Evolutionary conservation across 1,140 invertebrate species (phyloP).

Genomic region (Polypedilum pembai): DNA sequence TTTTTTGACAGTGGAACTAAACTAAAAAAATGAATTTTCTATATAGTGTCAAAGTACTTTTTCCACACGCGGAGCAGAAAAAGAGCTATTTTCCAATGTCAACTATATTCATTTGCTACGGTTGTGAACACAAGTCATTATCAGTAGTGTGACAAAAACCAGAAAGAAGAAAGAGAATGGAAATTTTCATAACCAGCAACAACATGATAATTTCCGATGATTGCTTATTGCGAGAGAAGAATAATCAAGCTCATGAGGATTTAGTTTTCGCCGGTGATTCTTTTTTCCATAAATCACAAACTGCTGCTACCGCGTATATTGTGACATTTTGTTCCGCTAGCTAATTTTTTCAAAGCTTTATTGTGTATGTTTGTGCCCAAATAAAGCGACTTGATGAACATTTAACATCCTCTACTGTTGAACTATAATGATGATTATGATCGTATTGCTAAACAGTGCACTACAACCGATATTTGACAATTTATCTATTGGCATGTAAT

Average conservation of each 20-base stretch:
- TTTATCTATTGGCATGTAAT: no score
- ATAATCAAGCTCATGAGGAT: no score
- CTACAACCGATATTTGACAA: not conserved
- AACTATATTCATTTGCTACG: not conserved
- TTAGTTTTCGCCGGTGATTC: not conserved
- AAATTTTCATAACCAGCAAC: not conserved
- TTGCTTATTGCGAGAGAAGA: no score
- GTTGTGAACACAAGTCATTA: not conserved
- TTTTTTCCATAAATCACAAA: slow-evolving; percentile 11
- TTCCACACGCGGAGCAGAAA: slow-evolving; percentile 26
- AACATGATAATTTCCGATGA: not conserved
- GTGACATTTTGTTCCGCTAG: not conserved
- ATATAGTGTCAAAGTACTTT: not conserved
- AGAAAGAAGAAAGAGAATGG: not conserved
- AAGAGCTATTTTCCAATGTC: slow-evolving; percentile 20
- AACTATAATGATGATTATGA: not conserved
- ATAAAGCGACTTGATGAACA: no score
- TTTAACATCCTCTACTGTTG: no score
- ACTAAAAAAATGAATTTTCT: not conserved
- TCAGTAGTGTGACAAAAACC: not conserved
- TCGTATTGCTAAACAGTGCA: slow-evolving; percentile 3
- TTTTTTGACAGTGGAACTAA: not conserved
- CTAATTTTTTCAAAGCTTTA: not conserved
- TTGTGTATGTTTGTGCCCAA: not conserved
- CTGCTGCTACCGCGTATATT: not conserved